Evolutionary conservation across 2,888 invertebrate genomes (phyloP).

Genomic region (Invenusta paracnida): DNA sequence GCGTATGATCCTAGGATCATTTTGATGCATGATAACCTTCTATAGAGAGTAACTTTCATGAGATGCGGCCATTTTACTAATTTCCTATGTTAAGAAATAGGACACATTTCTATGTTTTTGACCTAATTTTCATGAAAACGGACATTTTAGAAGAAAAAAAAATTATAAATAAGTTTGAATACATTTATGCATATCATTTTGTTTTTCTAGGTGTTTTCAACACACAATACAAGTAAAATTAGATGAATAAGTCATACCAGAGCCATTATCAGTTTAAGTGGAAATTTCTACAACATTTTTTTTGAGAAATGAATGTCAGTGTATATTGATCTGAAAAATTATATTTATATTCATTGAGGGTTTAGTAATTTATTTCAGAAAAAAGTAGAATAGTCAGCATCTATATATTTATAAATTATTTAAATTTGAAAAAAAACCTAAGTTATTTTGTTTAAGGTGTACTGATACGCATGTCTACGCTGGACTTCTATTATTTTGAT

Average conservation of each 20-base stretch:
- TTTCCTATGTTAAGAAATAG: too few relatives aligned
- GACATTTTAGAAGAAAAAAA: too few relatives aligned
- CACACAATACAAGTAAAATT: too few relatives aligned
- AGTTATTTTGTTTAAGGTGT: constrained; percentile 23
- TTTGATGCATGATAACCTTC: too few relatives aligned
- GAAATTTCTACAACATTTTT: constrained; percentile 16
- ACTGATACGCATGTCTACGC: constrained; percentile 24
- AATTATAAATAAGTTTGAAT: too few relatives aligned
- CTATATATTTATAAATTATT: constrained; percentile 23
- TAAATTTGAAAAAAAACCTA: constrained; percentile 15
- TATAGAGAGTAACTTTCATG: too few relatives aligned
- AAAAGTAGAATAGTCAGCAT: constrained; percentile 24
- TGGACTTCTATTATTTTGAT: constrained; percentile 26
- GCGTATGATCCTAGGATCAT: too few relatives aligned
- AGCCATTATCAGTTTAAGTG: constrained; percentile 23
- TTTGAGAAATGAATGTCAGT: constrained; percentile 26
- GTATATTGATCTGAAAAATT: constrained; percentile 29
- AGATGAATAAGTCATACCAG: background rate
- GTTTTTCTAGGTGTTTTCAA: too few relatives aligned
- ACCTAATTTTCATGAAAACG: too few relatives aligned
- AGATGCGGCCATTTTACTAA: too few relatives aligned
- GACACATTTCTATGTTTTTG: too few relatives aligned
- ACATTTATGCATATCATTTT: too few relatives aligned
- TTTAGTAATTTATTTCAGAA: constrained; percentile 29
- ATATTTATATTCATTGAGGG: constrained; percentile 25